These are phyloP conservation scores for Cylloceria caligata DNA, from an alignment of 2,888 invertebrate genomes.

Conservation along the genomic window DNA sequence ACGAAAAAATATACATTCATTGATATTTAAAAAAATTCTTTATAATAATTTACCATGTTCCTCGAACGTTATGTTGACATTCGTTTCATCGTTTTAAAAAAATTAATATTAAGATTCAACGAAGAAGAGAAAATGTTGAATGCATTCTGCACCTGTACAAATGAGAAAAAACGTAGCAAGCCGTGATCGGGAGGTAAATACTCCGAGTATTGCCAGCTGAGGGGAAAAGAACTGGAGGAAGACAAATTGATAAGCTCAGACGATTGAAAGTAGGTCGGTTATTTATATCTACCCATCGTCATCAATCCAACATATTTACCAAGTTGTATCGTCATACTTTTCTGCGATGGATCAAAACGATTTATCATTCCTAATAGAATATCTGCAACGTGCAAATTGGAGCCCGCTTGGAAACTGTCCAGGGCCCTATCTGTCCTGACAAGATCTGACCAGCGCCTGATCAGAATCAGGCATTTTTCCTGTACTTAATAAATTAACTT, in stretches of 20 bases:
- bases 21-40: too few relatives aligned
- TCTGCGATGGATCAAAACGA: background rate
- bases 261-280: constrained; percentile 59
- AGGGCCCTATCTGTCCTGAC: too few relatives aligned
- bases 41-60: background rate
- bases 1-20: constrained; percentile 1
- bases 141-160: background rate
- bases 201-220: constrained; percentile 33
- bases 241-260: constrained; percentile 42
- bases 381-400: too few relatives aligned
- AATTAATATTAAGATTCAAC: background rate
- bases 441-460: too few relatives aligned
- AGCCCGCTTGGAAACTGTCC: too few relatives aligned
- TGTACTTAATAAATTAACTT: too few relatives aligned
- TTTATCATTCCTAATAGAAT: too few relatives aligned
- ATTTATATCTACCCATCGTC: constrained; percentile 39
- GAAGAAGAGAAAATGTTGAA: background rate
- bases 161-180: background rate
- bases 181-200: constrained; percentile 32
- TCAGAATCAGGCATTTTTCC: too few relatives aligned
- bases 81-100: background rate
- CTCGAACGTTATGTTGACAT: background rate
- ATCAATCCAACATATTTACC: constrained; percentile 2
- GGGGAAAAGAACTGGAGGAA: constrained; percentile 12
- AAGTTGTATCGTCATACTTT: constrained; percentile 4